These are phyloP conservation scores for Halcyon chelicuti DNA, from an alignment of 2,797 vertebrate species.

Conservation along the genomic window DNA sequence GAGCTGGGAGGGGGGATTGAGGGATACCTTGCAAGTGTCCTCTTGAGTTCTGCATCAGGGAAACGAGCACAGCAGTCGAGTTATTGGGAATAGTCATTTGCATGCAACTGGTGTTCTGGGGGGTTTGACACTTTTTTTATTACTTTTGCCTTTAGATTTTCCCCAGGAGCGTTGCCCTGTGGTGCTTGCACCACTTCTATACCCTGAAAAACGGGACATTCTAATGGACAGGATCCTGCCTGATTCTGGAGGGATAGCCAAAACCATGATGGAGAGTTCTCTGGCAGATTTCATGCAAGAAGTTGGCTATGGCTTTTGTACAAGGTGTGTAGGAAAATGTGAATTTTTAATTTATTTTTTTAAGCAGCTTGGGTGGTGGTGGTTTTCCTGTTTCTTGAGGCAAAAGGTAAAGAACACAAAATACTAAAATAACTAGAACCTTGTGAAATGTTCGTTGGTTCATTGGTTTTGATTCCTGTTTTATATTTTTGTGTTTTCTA, in stretches of 20 bases:
- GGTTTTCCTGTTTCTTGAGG: neutral
- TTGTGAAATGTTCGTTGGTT: neutral
- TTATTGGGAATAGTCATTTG: neutral
- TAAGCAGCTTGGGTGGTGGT: neutral
- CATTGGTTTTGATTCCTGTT: neutral
- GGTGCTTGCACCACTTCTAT: conserved; percentile 99
- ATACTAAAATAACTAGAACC: neutral
- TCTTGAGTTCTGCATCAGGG: neutral
- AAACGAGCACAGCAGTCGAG: neutral
- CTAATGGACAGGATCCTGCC: conserved; percentile 99
- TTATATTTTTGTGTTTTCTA: neutral
- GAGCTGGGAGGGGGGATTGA: neutral
- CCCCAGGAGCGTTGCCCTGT: conserved; percentile 99
- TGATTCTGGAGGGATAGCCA: conserved; percentile 99
- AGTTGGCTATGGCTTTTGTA: conserved; percentile 99
- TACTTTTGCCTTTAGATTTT: conserved; percentile 87
- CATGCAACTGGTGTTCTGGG: neutral
- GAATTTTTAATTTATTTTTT: neutral
- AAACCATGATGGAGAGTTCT: conserved; percentile 99
- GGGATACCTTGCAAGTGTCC: neutral
- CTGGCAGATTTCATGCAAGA: conserved; percentile 99
- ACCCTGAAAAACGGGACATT: conserved; percentile 99
- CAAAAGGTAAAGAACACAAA: neutral
- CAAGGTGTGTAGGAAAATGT: conserved; percentile 84
- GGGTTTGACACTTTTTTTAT: neutral